Evolutionary conservation across 2,113 vertebrate genomes (phyloP).

Genomic region (Lepus timidus): DNA sequence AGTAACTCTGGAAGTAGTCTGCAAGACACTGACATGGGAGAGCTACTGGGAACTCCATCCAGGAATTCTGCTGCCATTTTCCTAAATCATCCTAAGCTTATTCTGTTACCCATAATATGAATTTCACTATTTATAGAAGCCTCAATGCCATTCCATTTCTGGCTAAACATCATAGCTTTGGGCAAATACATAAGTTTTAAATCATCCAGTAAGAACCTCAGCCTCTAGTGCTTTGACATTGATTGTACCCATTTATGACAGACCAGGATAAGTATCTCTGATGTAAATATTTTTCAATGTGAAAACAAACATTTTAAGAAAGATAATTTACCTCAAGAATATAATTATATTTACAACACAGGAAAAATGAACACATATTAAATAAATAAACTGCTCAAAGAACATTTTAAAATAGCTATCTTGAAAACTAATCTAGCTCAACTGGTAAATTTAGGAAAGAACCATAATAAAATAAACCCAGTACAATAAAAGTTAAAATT

Average conservation of each 20-base stretch:
- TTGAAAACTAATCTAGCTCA: constrained; percentile 74
- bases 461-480: constrained; percentile 71
- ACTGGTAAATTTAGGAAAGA: constrained; percentile 76
- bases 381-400: constrained; percentile 44
- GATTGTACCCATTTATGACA: constrained; percentile 90
- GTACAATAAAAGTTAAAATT: constrained; percentile 79
- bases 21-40: not conserved
- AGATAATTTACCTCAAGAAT: constrained; percentile 65
- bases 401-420: constrained; percentile 64
- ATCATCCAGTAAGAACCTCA: not conserved
- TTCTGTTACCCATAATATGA: not conserved
- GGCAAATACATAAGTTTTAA: constrained; percentile 39
- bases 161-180: not conserved
- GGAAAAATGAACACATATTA: constrained; percentile 70
- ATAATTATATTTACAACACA: constrained; percentile 70
- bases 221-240: constrained; percentile 75
- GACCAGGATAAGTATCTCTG: constrained; percentile 73
- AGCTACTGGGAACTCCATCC: not conserved
- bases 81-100: not conserved
- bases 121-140: not conserved
- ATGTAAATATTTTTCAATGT: constrained; percentile 66
- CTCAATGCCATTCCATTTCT: not conserved
- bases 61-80: not conserved
- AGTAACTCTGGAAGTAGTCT: not conserved
- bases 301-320: constrained; percentile 70